These are phyloP conservation scores for Nomada ruficornis DNA, from an alignment of 2,888 invertebrate species.

Conservation along the genomic window DNA sequence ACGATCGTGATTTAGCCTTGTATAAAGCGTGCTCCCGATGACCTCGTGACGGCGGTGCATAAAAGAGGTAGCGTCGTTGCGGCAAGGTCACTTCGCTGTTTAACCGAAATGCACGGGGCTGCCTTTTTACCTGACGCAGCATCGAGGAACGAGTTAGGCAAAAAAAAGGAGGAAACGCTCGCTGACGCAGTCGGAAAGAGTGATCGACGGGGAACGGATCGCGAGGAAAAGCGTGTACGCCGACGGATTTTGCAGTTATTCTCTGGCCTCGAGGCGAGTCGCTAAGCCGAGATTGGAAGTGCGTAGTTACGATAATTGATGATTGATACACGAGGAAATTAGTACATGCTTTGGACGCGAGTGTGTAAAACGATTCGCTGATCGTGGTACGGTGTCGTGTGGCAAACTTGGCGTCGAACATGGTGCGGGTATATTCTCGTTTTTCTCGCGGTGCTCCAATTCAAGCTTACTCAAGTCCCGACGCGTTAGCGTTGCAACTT, in stretches of 20 bases:
- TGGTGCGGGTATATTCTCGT: not conserved
- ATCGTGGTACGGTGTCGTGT: not conserved
- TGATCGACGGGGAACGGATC: slow-evolving; percentile 21
- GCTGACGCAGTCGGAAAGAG: slow-evolving; percentile 7
- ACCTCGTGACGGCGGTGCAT: slow-evolving; percentile 14
- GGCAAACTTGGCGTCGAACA: not conserved
- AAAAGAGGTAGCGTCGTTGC: slow-evolving; percentile 25
- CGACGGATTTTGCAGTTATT: not conserved
- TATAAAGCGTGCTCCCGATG: slow-evolving; percentile 39
- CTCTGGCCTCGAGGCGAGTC: not conserved
- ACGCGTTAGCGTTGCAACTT: not conserved
- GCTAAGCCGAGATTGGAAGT: slow-evolving; percentile 14
- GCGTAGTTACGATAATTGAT: not conserved
- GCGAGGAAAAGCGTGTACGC: not conserved
- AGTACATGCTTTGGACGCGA: not conserved
- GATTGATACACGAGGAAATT: not conserved
- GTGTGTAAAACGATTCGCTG: not conserved
- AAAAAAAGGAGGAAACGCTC: not conserved
- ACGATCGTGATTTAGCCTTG: slow-evolving; percentile 53
- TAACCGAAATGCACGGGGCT: not conserved
- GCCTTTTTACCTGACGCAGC: slow-evolving; percentile 45
- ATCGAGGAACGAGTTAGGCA: slow-evolving; percentile 41
- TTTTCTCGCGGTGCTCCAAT: not conserved
- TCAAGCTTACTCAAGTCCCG: not conserved
- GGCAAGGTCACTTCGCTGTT: slow-evolving; percentile 47